Evolutionary conservation across 2,888 invertebrate species (phyloP), one percentile per base, ranked within the genome.

Genomic region (Shargacucullia verbasci): DNA sequence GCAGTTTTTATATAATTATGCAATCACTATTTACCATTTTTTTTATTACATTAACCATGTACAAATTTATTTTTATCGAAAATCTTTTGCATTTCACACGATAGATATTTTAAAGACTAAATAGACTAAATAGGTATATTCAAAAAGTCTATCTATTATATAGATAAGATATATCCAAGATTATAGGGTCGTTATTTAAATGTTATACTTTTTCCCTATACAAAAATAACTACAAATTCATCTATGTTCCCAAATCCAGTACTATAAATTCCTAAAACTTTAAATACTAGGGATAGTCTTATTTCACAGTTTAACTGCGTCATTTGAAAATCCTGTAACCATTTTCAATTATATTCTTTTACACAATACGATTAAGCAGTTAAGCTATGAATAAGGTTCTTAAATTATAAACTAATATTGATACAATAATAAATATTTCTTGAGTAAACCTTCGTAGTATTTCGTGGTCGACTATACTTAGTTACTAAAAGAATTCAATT

Each of bases 231-330:
- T 82, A 85, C 79, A 76, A 74, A 61, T 75, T 75, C 57, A 62
- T 78, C 82, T 83, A 85, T 86, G 86, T 80, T 86, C 85, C 85
- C 85, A 77, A 79, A 75, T 78, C 78, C 82, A 84, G 78, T 75
- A 65, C 59, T 50, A 60, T 73, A 61, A 53, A 60, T 70, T 64
- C 47, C 64, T 72, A 65, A 47, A 59, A 63, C 39, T 59, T 70
- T 49, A 46, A 62, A 60, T 44, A 64, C 59, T 74, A 74, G 49
- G 29, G 34, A 66, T 52, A 52, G 55, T 63, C 59, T 72, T 62
- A 69, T 44, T 56, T 56, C 60, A 75, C 76, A 73, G 66, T 66
- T 70, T 73, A 52, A 68, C 73, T 74, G 73, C 73, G 57, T 54
- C 46, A 63, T 57, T 70, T 44, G 40, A 54, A 54, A 55, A 57